phyloP scores from a whole-genome alignment of 2,888 invertebrate species.

The Alsophila aescularia region DNA sequence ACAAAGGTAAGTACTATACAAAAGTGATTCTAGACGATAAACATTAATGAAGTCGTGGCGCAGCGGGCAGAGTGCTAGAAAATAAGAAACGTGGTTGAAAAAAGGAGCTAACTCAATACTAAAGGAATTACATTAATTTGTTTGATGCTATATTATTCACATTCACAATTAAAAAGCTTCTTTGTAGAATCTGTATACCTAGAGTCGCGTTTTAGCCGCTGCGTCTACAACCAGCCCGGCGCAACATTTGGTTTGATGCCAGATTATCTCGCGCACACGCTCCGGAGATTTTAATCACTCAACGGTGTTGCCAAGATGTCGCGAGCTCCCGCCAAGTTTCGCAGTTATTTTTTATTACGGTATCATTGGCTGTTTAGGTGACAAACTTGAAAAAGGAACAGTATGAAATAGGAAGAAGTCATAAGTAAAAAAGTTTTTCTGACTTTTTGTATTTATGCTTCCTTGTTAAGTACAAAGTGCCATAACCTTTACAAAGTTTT shows the following conservation, averaged over 20 bases:
- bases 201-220: conserved; percentile 4
- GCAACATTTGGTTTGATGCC: conserved; percentile 67
- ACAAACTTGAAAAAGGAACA: conserved; percentile 23
- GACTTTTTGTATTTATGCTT: conserved; percentile 12
- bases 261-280: conserved; percentile 67
- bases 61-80: too few species aligned
- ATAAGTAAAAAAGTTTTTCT: conserved; percentile 6
- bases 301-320: conserved; percentile 65
- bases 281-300: conserved; percentile 75
- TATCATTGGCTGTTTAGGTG: conserved; percentile 38
- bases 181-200: neutral
- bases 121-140: too few species aligned
- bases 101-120: too few species aligned
- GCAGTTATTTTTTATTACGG: conserved; percentile 35
- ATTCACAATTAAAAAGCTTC: too few species aligned
- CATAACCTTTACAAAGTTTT: too few species aligned
- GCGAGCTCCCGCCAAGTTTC: conserved; percentile 38
- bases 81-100: too few species aligned
- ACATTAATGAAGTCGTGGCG: too few species aligned
- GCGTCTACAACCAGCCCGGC: conserved; percentile 10
- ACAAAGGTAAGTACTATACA: too few species aligned
- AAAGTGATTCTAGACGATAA: too few species aligned
- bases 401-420: conserved; percentile 16
- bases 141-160: too few species aligned
- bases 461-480: too few species aligned